Evolutionary conservation across 2,113 vertebrate species (phyloP).

Genomic region (Felis chaus): DNA sequence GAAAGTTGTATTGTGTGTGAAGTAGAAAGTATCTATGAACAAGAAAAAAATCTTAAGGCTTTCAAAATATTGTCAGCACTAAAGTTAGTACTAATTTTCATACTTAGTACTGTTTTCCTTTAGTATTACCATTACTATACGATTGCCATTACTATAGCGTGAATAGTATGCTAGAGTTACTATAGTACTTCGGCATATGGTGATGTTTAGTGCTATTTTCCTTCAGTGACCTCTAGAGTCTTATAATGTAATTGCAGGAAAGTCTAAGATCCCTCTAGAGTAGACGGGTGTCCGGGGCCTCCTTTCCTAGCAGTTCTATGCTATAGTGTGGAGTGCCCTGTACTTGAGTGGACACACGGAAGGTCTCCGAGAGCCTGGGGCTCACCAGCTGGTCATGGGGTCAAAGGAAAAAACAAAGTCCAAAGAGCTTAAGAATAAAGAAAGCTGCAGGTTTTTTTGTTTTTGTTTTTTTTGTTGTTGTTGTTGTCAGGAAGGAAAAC

Average conservation of each 20-base stretch:
- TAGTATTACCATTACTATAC: background rate
- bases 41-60: background rate
- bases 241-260: background rate
- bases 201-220: background rate
- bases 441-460: background rate
- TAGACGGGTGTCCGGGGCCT: background rate
- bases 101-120: background rate
- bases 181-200: background rate
- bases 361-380: background rate
- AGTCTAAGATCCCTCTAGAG: background rate
- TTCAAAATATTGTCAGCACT: background rate
- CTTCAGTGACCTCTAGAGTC: background rate
- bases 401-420: background rate
- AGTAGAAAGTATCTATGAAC: background rate
- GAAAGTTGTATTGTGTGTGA: background rate
- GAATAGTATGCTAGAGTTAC: background rate
- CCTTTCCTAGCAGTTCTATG: too few species aligned
- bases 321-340: accelerated
- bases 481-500: background rate
- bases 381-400: background rate
- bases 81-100: background rate
- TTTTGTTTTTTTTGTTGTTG: too few species aligned
- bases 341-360: background rate
- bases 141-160: background rate
- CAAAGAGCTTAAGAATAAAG: background rate